Base-by-base conservation (phyloP, 37 sponge, comb jelly and placozoan genomes). In the Geodia barretti region DNA sequence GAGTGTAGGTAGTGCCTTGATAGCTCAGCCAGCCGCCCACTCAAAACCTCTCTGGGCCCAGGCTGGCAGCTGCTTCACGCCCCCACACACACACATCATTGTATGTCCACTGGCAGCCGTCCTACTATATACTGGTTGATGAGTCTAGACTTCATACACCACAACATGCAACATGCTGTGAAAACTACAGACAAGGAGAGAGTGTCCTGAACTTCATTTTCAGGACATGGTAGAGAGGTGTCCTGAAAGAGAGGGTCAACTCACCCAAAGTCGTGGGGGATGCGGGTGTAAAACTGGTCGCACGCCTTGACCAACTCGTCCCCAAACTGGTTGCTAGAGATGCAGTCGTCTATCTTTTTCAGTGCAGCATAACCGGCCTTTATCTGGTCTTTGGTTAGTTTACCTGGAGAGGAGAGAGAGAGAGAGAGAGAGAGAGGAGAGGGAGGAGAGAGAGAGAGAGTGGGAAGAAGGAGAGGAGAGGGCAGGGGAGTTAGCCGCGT, bases 321-420 rank as follows among this genome's bases (percentile, higher is more conserved):
- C 21, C 97, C 97, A 80, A 69, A 62, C 17, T 80, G 40, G n/a
- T 74, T 83, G 17, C 37, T 78, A 39, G 62, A 81, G 31, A 98
- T 95, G 66, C 89, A 91, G n/a, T 87, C 88, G 68, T 95, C 96
- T 9, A 98, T 93, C 73, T 83, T 91, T 85, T 91, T 91, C 75
- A 98, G 71, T 29, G 98, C 96, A 1, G 81, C 62, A 47, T 93
- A 95, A 1, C 98, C 98, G 2, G 86, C 80, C 29, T 60, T 87
- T 2, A 98, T 95, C 84, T 98, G 98, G 24, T 89, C 94, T 29
- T 41, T 77, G 5, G 94, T 95, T 39, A 98, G 81, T 62, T 98
- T 98, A n/a, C 95, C 95, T 94, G 68, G 7, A 40, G 59, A 28
- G 23, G 30, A 14, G 41, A 19, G 23, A 42, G 38, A 62, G 64